These are phyloP conservation scores for Ophion ellenae DNA, from an alignment of 2,888 invertebrate species.

Conservation along the genomic window DNA sequence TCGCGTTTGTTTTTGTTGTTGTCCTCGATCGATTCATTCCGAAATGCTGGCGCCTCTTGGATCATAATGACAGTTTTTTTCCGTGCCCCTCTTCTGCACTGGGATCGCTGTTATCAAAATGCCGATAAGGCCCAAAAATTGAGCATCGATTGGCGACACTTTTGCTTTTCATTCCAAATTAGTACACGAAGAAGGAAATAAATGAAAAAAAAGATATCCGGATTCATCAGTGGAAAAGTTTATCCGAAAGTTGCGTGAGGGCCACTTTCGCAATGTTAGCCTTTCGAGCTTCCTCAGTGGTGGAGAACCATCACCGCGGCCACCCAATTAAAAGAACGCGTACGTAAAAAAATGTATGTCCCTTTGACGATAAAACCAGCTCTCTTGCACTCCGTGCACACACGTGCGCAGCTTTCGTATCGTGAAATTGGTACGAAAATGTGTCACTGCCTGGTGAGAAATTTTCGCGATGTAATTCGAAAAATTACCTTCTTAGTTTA, in stretches of 20 bases:
- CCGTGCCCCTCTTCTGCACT: not conserved
- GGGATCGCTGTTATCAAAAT: not conserved
- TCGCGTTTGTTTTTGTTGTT: conserved; percentile 16
- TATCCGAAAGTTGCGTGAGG: too few relatives aligned
- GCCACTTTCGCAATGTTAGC: too few relatives aligned
- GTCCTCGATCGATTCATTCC: conserved; percentile 4
- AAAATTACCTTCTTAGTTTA: conserved; percentile 24
- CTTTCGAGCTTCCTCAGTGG: conserved; percentile 4
- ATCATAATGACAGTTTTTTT: not conserved
- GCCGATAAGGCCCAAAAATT: not conserved
- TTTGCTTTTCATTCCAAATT: not conserved
- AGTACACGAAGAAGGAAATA: not conserved
- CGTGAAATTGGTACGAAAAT: not conserved
- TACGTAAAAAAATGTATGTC: conserved; percentile 44
- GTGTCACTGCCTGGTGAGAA: not conserved
- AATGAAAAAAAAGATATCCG: not conserved
- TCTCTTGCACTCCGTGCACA: not conserved
- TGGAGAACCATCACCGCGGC: conserved; percentile 12
- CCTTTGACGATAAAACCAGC: conserved; percentile 41
- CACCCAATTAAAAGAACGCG: conserved; percentile 40
- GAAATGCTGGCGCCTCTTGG: conserved; percentile 17
- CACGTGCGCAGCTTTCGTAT: not conserved
- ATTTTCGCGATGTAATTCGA: conserved; percentile 35
- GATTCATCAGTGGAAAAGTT: not conserved
- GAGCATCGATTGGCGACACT: not conserved